Evolutionary conservation across 2,797 vertebrate genomes (phyloP), one percentile per base, ranked within the genome.

Genomic region (Halcyon smyrnensis): DNA sequence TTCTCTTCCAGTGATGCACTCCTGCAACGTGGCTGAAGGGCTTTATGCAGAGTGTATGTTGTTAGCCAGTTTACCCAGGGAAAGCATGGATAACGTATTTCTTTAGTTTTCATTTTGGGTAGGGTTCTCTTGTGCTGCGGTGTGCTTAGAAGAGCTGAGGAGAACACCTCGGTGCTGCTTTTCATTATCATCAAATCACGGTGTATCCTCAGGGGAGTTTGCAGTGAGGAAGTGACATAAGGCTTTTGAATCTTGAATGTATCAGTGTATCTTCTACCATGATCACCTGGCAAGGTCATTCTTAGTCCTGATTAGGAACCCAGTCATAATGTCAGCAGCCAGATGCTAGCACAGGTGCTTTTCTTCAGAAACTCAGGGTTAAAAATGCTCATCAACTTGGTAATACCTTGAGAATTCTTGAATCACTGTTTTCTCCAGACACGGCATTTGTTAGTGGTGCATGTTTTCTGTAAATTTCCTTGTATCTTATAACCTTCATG

Each of bases 11-110:
- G 43, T 21, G 43, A 37, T 46, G 53, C 7, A 6, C 15, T 88
- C 43, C n/a, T 67, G 53, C 37, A 39, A 2, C 24, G 16, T 14
- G 37, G 30, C 53, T 63, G 48, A 64, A 30, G 63, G 65, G 32
- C 9, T 46, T 51, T 46, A 32, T n/a, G 60, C 23, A 24, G 67
- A 63, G 67, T 51, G 17, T 12, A 15, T 0, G 0, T 60, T 65
- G 41, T 57, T 70, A 84, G 23, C 28, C 30, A 17, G 27, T 46
- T 41, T 27, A 62, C 57, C 32, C n/a, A 15, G 46, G 51, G 34
- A 70, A 36, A 57, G 23, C 3, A 0, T 5, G 16, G 28, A 32
- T 18, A 48, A 20, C 3, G 0, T 24, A 2, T 45, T 56, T 32
- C 15, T 85, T 51, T 51, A 30, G 18, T 20, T 84, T 45, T 37